Evolutionary conservation across 2,113 vertebrate species (phyloP), one percentile per base, ranked within the genome.

Genomic region (Potamarius usumacintae): DNA sequence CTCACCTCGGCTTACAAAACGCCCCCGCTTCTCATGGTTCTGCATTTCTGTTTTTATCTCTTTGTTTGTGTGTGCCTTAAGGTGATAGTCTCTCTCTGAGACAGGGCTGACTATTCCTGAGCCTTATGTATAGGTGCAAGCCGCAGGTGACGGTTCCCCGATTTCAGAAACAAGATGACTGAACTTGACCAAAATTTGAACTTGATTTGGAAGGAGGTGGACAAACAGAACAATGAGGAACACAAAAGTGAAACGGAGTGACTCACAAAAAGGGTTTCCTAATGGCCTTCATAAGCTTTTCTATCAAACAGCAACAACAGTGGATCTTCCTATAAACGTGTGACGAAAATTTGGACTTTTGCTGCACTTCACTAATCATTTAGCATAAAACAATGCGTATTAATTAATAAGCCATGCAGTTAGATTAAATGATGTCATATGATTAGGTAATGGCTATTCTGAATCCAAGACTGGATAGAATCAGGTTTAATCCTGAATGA

Each of bases 1-100:
- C 86, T 88, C 85, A 83, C 84, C 88, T 82, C 18, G 0, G 87
- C 92, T 88, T 92, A 89, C 89, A 91, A 90, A 72, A 79, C 88
- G 85, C 81, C n/a, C 83, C 90, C 69, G 34, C 85, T 94, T 94
- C 93, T 92, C 93, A 93, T 93, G 93, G 91, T 91, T 92, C 93
- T 93, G 92, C 91, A 91, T 94, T 94, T 93, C 94, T 92, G 8
- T 85, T 62, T 85, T 88, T 87, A 62, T 83, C 62, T 86, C 57
- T 72, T 65, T 78, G 82, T 88, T 79, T 55, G n/a, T 20, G 53
- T 71, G 25, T 60, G 60, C 74, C 57, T 60, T 30, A 48, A 74
- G 74, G 74, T 85, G 48, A 69, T 42, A 42, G 77, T 15, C 67
- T 58, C 34, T 60, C 55, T 53, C 71, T 62, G 76, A 25, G 67